Conservation (phyloP, 2,888 invertebrate genomes). For the Pantelozetes paolii region DNA sequence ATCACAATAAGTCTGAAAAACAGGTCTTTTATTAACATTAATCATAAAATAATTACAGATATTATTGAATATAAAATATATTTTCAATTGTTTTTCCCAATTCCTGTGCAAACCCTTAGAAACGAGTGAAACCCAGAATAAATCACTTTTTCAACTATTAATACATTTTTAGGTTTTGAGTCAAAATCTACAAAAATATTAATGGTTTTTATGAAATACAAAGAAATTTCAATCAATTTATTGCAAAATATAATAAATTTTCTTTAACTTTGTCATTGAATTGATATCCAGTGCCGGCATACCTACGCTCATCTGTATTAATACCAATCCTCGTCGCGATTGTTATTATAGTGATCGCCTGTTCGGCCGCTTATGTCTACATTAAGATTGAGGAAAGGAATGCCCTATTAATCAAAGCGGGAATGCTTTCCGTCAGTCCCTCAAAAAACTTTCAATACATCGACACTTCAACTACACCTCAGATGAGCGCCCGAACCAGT, state of each 20-base stretch:
- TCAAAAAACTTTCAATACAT: conserved; percentile 42
- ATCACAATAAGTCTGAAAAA: not conserved
- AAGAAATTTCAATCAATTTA: not conserved
- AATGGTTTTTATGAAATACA: not conserved
- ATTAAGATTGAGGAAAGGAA: conserved; percentile 43
- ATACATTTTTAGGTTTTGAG: too few relatives aligned
- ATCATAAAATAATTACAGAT: not conserved
- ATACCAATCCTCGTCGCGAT: conserved; percentile 42
- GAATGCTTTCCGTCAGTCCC: conserved; percentile 39
- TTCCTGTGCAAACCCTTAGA: too few relatives aligned
- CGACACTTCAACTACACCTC: not conserved
- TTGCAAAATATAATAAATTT: not conserved
- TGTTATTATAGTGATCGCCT: conserved; percentile 43
- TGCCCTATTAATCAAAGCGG: conserved; percentile 33
- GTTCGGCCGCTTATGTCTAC: conserved; percentile 42
- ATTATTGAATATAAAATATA: not conserved
- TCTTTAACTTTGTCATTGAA: too few relatives aligned
- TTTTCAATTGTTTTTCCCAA: not conserved
- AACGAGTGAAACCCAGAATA: too few relatives aligned
- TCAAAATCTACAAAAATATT: too few relatives aligned
- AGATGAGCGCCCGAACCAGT: conserved; percentile 33
- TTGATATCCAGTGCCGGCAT: conserved; percentile 38
- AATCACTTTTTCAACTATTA: too few relatives aligned
- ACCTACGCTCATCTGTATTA: conserved; percentile 39
- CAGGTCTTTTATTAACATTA: conserved; percentile 11